These are phyloP conservation scores for Pteronura brasiliensis DNA, from an alignment of 2,113 vertebrate genomes.

Conservation along the genomic window DNA sequence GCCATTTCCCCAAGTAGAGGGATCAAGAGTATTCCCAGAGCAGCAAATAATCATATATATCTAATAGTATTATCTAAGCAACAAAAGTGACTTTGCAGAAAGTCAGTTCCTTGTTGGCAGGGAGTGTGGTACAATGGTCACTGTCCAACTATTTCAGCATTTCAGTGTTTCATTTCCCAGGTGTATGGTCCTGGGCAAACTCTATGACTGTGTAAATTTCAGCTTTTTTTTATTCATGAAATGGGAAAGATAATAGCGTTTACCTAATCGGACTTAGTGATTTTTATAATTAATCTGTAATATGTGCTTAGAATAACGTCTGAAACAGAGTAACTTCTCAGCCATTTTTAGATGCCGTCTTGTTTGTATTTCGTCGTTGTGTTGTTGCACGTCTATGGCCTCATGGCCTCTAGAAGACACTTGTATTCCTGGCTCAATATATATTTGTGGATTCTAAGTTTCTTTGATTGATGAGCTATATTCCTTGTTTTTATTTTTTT, in stretches of 20 bases:
- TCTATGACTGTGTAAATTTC: not conserved
- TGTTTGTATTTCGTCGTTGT: not conserved
- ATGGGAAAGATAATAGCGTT: not conserved
- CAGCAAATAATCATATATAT: no score
- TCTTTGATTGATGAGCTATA: not conserved
- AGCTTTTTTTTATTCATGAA: not conserved
- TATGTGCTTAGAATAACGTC: not conserved
- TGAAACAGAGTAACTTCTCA: not conserved
- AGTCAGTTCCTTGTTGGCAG: not conserved
- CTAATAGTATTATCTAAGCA: no score
- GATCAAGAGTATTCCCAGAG: not conserved
- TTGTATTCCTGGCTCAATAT: not conserved
- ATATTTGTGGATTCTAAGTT: not conserved
- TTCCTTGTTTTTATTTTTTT: not conserved
- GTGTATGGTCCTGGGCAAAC: not conserved
- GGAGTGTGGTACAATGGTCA: rapidly evolving
- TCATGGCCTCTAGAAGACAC: not conserved
- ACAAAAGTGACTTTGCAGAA: not conserved
- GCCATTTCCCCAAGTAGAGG: not conserved
- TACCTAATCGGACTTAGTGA: not conserved
- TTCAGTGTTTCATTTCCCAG: not conserved
- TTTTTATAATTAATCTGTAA: not conserved
- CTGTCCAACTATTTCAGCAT: not conserved
- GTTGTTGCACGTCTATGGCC: not conserved
- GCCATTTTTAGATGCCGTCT: not conserved